Conservation (phyloP, 2,113 vertebrate genomes). For the Arenaria interpres region DNA sequence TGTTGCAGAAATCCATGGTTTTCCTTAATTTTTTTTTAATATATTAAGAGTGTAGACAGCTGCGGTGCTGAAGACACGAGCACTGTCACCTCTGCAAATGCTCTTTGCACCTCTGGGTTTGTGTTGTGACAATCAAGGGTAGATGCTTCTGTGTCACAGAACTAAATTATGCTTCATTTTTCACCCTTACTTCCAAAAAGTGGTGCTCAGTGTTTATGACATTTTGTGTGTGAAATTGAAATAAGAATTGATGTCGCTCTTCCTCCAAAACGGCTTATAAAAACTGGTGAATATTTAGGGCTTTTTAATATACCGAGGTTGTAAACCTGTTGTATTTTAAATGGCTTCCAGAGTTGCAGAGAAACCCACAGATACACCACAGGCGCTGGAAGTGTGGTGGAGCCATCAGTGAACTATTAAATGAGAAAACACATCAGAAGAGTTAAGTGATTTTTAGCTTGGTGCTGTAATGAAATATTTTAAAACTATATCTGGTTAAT, state of each 20-base stretch:
- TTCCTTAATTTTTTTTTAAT: not conserved
- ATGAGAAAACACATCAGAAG: not conserved
- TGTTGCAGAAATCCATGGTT: not conserved
- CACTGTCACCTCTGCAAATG: not conserved
- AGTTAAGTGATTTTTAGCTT: slow-evolving; percentile 37
- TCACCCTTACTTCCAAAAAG: not conserved
- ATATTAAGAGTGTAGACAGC: not conserved
- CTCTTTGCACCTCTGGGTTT: not conserved
- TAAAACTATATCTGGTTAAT: not conserved
- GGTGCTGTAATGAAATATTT: not conserved
- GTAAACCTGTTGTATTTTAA: not conserved
- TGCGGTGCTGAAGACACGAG: not conserved
- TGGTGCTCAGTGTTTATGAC: not conserved
- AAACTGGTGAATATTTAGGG: not conserved
- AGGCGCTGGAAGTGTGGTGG: not conserved
- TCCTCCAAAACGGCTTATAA: not conserved
- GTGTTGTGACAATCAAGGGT: not conserved
- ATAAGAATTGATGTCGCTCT: not conserved
- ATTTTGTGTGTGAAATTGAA: not conserved
- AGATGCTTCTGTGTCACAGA: not conserved
- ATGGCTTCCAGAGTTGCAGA: not conserved
- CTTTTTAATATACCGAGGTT: not conserved
- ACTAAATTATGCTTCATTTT: not conserved
- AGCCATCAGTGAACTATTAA: not conserved
- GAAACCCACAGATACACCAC: not conserved